phyloP scores from a whole-genome alignment of 1,140 invertebrate genomes.

The Drosophila nasuta region DNA sequence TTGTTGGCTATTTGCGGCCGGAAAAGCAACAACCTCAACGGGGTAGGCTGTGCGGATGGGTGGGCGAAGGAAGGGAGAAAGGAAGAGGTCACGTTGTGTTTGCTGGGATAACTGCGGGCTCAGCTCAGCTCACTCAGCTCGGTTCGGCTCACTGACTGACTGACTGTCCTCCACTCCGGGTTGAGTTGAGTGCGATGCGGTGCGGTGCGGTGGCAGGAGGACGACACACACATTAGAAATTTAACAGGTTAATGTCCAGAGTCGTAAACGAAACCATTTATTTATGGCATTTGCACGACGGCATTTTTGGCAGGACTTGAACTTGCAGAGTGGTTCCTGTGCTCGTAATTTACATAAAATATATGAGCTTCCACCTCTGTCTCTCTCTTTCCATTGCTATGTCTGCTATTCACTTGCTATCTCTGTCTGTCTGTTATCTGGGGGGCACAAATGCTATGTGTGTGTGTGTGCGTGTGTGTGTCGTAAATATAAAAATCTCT shows the following conservation, averaged over 20 bases:
- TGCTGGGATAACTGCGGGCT: conserved; percentile 50
- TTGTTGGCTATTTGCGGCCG: conserved; percentile 63
- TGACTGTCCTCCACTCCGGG: not conserved
- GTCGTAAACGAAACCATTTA: conserved; percentile 84
- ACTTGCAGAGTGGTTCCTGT: conserved; percentile 26
- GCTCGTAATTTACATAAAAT: conserved; percentile 76
- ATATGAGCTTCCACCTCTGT: conserved; percentile 35
- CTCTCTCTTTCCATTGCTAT: no score
- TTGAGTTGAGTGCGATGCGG: no score
- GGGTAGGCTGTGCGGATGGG: not conserved
- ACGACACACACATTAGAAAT: conserved; percentile 79
- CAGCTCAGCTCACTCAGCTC: conserved; percentile 13
- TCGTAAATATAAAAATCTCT: conserved; percentile 72
- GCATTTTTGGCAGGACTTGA: conserved; percentile 52
- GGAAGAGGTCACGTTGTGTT: conserved; percentile 29
- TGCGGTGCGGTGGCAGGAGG: not conserved
- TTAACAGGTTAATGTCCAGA: conserved; percentile 84
- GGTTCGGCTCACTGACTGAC: conserved; percentile 15
- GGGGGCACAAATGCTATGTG: not conserved
- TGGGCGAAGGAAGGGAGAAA: not conserved
- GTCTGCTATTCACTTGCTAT: not conserved
- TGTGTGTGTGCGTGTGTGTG: conserved; percentile 54
- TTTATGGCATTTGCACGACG: conserved; percentile 68
- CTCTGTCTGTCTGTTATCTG: not conserved
- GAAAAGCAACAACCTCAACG: conserved; percentile 57